phyloP scores from a whole-genome alignment of 2,797 vertebrate species.

The Ficedula albicollis region DNA sequence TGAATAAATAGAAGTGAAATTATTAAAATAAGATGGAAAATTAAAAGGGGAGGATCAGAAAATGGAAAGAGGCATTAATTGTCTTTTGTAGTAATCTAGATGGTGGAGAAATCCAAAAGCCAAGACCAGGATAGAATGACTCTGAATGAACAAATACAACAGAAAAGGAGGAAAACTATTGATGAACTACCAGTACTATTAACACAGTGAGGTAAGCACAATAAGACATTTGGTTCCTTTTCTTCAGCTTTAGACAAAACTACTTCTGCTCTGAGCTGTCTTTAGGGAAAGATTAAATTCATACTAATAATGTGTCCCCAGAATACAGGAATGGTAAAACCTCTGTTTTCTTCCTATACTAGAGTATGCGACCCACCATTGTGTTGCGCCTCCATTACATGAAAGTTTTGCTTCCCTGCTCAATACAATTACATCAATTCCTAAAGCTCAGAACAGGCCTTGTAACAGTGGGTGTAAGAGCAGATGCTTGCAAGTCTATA shows the following conservation, averaged over 20 bases:
- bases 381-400: neutral
- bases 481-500: constrained; percentile 76
- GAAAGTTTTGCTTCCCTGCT: constrained; percentile 1
- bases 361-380: neutral
- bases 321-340: neutral
- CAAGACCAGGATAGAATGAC: neutral
- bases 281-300: neutral
- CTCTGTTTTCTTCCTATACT: neutral
- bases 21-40: neutral
- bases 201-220: neutral
- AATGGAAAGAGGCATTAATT: neutral
- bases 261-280: neutral
- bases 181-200: neutral
- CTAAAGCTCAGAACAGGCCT: constrained; percentile 28
- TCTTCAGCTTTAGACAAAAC: neutral
- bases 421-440: neutral
- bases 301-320: neutral
- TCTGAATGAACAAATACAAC: neutral
- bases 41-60: neutral
- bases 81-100: neutral
- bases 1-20: neutral
- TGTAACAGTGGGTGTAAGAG: constrained; percentile 40
- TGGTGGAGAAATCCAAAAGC: neutral
- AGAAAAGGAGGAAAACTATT: neutral
- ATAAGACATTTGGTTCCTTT: neutral